These are phyloP conservation scores for Tylochromis polylepis DNA, from an alignment of 2,113 vertebrate genomes.

Conservation along the genomic window DNA sequence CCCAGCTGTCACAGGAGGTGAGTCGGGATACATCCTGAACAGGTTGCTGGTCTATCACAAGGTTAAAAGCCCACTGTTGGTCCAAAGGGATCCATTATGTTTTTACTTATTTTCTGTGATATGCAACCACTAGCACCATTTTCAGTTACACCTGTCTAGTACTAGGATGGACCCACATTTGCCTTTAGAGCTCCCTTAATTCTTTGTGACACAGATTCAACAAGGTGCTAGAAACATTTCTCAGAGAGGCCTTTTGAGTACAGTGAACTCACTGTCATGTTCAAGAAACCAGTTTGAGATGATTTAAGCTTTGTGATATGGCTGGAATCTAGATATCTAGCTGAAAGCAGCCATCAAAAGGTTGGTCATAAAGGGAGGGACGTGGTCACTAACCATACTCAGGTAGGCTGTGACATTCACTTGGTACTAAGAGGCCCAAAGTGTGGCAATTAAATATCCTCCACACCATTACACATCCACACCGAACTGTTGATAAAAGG, in stretches of 20 bases:
- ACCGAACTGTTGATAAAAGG: fast-evolving
- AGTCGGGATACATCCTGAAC: not conserved
- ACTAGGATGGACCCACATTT: not conserved
- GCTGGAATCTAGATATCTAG: not conserved
- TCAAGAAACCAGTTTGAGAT: not conserved
- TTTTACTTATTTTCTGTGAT: not conserved
- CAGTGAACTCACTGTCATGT: not conserved
- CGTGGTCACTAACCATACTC: fast-evolving
- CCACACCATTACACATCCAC: no score
- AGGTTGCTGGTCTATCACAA: not conserved
- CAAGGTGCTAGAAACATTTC: not conserved
- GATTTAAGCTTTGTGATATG: not conserved
- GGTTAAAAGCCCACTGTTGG: not conserved
- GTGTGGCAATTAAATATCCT: not conserved
- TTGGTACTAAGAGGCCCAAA: not conserved
- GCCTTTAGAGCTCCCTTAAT: not conserved
- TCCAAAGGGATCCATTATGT: not conserved
- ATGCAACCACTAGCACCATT: not conserved
- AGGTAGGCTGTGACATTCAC: not conserved
- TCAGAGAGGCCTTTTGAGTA: not conserved
- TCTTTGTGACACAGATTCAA: not conserved
- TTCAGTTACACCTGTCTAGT: not conserved
- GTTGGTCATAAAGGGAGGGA: not conserved
- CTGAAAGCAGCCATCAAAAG: not conserved
- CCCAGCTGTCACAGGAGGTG: not conserved